phyloP scores from a whole-genome alignment of 2,797 vertebrate species.

The Pseudocheirus occidentalis region DNA sequence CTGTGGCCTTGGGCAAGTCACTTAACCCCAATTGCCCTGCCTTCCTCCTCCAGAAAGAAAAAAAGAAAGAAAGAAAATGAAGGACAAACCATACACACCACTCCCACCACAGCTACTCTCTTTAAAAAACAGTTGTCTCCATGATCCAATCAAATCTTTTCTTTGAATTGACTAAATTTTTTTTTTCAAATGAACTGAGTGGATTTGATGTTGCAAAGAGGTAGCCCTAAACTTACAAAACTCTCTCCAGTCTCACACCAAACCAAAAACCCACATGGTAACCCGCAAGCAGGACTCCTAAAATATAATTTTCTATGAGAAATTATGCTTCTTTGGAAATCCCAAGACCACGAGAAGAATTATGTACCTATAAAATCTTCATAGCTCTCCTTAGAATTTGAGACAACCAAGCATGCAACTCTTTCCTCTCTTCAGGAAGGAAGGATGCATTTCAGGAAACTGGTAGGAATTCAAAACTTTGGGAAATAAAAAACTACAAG shows the following conservation, averaged over 20 bases:
- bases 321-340: not conserved
- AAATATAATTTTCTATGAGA: not conserved
- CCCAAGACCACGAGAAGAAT: not conserved
- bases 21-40: too few relatives aligned
- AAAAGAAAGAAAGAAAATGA: too few relatives aligned
- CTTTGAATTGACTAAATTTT: not conserved
- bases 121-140: not conserved
- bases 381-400: not conserved
- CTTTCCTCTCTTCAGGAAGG: conserved; percentile 56
- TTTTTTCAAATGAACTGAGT: not conserved
- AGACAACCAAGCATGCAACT: conserved; percentile 6
- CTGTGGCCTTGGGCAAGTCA: too few relatives aligned
- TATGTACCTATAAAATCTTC: not conserved
- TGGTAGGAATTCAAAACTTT: conserved; percentile 54
- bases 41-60: too few relatives aligned
- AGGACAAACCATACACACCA: too few relatives aligned
- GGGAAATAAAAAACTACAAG: conserved; percentile 3
- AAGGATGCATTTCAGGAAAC: conserved; percentile 50
- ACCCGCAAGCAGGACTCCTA: not conserved
- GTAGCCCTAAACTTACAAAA: not conserved
- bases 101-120: not conserved
- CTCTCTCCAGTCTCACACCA: not conserved
- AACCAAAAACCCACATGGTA: not conserved
- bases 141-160: not conserved
- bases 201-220: not conserved